A percentile compares a stretch with the other conserved stretches of the same genome.
phyloP scores from a whole-genome alignment of 1,140 invertebrate species.

The Homalodisca vitripennis region DNA sequence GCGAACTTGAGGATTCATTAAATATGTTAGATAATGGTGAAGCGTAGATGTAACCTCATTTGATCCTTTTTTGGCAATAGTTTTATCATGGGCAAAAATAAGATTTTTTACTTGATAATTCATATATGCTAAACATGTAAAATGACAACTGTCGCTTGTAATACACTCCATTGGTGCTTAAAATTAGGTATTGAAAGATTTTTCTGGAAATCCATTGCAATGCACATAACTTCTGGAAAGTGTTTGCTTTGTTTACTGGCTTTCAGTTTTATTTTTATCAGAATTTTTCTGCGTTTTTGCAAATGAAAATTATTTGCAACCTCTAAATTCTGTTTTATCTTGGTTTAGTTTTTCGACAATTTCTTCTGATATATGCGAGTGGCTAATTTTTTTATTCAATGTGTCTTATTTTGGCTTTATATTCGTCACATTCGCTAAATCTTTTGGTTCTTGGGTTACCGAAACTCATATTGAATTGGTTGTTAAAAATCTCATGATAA shows the following conservation, averaged over 20 bases:
- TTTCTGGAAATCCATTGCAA: constrained; percentile 29
- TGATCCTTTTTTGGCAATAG: constrained; percentile 34
- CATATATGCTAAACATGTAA: too few species aligned
- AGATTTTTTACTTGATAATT: constrained; percentile 25
- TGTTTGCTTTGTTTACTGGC: not conserved
- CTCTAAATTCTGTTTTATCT: not conserved
- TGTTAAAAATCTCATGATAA: constrained; percentile 31
- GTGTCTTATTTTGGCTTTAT: constrained; percentile 24
- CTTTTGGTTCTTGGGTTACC: constrained; percentile 30
- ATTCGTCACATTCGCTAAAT: constrained; percentile 24
- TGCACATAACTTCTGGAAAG: constrained; percentile 8
- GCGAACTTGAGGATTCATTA: too few species aligned
- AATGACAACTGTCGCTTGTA: constrained; percentile 17
- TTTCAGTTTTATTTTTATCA: constrained; percentile 14
- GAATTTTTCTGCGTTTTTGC: constrained; percentile 28
- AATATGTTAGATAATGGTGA: constrained; percentile 13
- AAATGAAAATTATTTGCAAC: constrained; percentile 26
- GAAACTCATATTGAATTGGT: constrained; percentile 34
- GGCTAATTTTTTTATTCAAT: constrained; percentile 9
- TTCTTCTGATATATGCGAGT: constrained; percentile 3
- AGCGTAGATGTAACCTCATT: constrained; percentile 30
- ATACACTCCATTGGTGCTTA: constrained; percentile 26
- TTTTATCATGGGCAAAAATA: constrained; percentile 31
- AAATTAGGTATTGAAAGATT: constrained; percentile 29
- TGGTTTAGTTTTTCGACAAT: not conserved